phyloP scores from a whole-genome alignment of 2,113 vertebrate species.

The Gallinago undulata region DNA sequence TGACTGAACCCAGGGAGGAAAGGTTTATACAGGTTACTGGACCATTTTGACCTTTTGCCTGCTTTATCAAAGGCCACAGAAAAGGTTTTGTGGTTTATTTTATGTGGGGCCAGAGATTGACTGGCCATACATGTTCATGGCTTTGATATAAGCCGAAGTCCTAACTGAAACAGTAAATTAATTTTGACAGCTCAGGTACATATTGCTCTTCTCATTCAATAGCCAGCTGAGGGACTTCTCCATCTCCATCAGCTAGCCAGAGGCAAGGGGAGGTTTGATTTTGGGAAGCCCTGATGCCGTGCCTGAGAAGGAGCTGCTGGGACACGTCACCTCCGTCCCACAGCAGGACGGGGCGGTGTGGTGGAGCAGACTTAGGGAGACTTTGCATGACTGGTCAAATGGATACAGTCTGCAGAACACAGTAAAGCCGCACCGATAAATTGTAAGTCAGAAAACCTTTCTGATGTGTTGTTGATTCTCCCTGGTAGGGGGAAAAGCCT shows the following conservation, averaged over 20 bases:
- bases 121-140: neutral
- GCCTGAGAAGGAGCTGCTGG: neutral
- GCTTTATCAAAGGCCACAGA: neutral
- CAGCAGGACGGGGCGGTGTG: neutral
- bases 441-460: neutral
- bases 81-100: neutral
- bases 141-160: neutral
- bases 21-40: neutral
- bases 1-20: neutral
- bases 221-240: neutral
- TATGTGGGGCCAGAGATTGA: neutral
- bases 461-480: neutral
- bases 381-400: neutral
- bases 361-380: neutral
- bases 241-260: neutral
- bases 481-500: fast-evolving
- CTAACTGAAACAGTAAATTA: neutral
- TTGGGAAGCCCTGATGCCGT: neutral
- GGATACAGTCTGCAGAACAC: neutral
- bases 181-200: neutral
- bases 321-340: neutral
- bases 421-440: neutral
- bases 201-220: neutral
- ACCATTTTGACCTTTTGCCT: neutral
- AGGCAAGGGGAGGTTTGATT: neutral